Conservation (phyloP, 1,140 invertebrate species). For the Danaus plexippus region DNA sequence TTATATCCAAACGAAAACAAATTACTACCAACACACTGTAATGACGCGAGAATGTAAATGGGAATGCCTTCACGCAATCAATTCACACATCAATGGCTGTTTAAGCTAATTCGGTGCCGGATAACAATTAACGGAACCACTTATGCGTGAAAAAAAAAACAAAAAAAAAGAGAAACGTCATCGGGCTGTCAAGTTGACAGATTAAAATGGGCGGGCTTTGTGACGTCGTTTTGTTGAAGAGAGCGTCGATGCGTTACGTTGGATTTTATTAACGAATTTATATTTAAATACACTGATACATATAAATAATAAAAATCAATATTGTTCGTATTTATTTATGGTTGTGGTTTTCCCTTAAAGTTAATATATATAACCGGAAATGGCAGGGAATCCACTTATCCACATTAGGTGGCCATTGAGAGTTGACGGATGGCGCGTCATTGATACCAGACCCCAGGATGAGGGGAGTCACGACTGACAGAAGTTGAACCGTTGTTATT, state of each 20-base stretch:
- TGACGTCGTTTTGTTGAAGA: constrained; percentile 48
- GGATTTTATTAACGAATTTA: constrained; percentile 14
- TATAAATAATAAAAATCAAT: no score
- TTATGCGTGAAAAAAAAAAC: constrained; percentile 36
- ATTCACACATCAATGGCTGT: constrained; percentile 30
- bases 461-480: neutral
- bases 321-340: no score
- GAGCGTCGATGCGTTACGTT: constrained; percentile 27
- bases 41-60: constrained; percentile 12
- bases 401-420: constrained; percentile 13
- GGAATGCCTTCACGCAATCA: constrained; percentile 19
- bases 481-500: neutral
- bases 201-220: constrained; percentile 48
- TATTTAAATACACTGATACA: neutral
- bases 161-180: neutral
- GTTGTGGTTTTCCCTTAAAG: no score
- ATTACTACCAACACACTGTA: neutral
- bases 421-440: constrained; percentile 7
- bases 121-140: constrained; percentile 63
- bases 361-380: constrained; percentile 2
- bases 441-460: neutral
- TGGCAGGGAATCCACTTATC: constrained; percentile 2
- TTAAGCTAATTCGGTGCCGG: constrained; percentile 52
- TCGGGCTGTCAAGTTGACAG: constrained; percentile 49
- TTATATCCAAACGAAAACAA: constrained; percentile 3